These are phyloP conservation scores for Ageneiosus marmoratus DNA, from an alignment of 2,113 vertebrate genomes.

Conservation along the genomic window DNA sequence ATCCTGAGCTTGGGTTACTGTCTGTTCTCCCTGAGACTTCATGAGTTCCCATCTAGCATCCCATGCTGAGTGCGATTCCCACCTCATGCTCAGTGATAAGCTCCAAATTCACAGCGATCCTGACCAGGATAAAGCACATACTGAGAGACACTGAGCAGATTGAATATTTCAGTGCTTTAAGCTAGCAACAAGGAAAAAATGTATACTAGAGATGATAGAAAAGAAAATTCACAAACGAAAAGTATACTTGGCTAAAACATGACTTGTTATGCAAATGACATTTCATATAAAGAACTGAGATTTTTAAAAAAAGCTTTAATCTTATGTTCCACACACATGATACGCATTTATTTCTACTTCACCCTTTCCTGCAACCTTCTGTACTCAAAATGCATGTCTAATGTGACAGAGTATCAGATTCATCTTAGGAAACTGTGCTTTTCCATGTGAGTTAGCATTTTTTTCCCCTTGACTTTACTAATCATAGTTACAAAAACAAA, in stretches of 20 bases:
- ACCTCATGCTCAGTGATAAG: neutral
- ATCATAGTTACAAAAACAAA: constrained; percentile 56
- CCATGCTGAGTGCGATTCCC: neutral
- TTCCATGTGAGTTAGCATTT: constrained; percentile 60
- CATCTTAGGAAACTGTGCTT: constrained; percentile 56
- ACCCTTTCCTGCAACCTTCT: constrained; percentile 36
- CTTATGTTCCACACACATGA: constrained; percentile 12
- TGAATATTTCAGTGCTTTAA: neutral
- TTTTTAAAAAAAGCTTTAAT: constrained; percentile 1
- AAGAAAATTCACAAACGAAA: neutral
- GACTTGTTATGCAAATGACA: neutral
- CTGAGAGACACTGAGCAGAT: neutral
- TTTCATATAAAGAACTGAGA: constrained; percentile 8
- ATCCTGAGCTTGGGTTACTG: neutral
- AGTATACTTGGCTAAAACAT: neutral
- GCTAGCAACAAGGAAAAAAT: neutral
- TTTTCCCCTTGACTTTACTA: constrained; percentile 48
- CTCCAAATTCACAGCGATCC: neutral
- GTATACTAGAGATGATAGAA: neutral
- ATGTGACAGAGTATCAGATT: constrained; percentile 55
- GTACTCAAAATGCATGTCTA: constrained; percentile 53
- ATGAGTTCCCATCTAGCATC: neutral
- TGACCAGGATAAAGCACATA: neutral
- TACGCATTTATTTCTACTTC: constrained; percentile 24
- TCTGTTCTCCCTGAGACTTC: neutral